Percentiles rank a stretch among this genome's conserved stretches.
These are phyloP conservation scores for Mycalesis mineus DNA, from an alignment of 2,888 invertebrate genomes.

Conservation along the genomic window DNA sequence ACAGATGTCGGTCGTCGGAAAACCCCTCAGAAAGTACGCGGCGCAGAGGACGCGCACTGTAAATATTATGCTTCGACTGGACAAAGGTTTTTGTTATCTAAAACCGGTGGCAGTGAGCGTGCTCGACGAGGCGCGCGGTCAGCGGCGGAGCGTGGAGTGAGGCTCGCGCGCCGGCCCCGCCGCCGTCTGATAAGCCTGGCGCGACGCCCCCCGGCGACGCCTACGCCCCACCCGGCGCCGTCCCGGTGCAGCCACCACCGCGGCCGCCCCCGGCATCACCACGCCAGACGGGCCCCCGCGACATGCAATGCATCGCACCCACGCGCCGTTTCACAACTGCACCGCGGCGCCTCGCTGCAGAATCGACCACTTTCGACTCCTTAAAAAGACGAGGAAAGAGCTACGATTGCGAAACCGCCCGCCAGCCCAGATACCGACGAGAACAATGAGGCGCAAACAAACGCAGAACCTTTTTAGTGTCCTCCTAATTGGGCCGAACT, in stretches of 20 bases:
- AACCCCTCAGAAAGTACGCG: conserved; percentile 71
- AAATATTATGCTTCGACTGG: conserved; percentile 75
- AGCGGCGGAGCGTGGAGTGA: conserved; percentile 67
- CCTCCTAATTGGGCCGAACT: conserved; percentile 71
- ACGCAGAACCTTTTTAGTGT: conserved; percentile 67
- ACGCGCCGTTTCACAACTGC: conserved; percentile 70
- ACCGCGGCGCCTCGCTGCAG: conserved; percentile 50
- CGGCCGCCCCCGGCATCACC: conserved; percentile 54
- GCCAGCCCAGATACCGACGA: conserved; percentile 63
- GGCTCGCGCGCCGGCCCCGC: conserved; percentile 76
- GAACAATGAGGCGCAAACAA: conserved; percentile 70
- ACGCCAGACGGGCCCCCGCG: conserved; percentile 65
- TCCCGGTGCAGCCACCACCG: conserved; percentile 69
- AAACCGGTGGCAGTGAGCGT: conserved; percentile 66
- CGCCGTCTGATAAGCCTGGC: conserved; percentile 77
- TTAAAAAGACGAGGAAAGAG: conserved; percentile 69
- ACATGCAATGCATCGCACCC: conserved; percentile 59
- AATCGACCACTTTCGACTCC: conserved; percentile 74
- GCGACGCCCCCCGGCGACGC: conserved; percentile 78
- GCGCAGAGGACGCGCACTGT: conserved; percentile 59
- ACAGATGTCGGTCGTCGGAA: conserved; percentile 71
- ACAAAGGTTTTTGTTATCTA: conserved; percentile 78
- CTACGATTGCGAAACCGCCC: conserved; percentile 55
- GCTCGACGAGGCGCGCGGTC: conserved; percentile 63
- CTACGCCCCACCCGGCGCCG: conserved; percentile 74